phyloP scores from a whole-genome alignment of 2,797 vertebrate genomes.

The Argya squamiceps region DNA sequence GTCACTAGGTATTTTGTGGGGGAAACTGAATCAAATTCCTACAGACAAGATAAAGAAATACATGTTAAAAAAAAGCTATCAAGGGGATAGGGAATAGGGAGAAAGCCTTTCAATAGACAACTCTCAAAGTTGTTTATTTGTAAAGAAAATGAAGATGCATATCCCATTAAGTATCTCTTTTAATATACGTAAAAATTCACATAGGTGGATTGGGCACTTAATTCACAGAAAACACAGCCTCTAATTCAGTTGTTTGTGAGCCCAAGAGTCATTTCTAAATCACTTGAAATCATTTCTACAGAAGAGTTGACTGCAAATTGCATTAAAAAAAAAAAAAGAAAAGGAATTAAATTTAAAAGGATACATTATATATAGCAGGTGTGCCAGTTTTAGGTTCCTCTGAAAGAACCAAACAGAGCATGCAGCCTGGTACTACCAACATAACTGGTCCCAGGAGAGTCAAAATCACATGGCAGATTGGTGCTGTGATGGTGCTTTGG shows the following conservation, averaged over 20 bases:
- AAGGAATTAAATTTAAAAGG: background rate
- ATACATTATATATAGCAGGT: background rate
- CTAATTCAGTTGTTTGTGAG: background rate
- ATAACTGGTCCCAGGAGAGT: background rate
- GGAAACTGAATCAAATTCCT: background rate
- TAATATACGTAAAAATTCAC: background rate
- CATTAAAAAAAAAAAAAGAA: fast-evolving
- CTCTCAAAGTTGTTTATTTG: background rate
- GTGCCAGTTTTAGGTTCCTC: background rate
- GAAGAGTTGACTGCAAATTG: background rate
- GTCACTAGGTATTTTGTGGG: background rate
- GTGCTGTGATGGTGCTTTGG: background rate
- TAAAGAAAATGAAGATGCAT: background rate
- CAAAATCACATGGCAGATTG: background rate
- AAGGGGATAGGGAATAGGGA: background rate
- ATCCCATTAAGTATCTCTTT: background rate
- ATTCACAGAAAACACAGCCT: background rate
- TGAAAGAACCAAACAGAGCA: background rate
- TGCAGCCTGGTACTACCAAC: background rate
- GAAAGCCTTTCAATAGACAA: background rate
- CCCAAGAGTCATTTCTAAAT: background rate
- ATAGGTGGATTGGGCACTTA: background rate
- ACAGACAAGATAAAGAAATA: background rate
- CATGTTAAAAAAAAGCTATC: background rate
- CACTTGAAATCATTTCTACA: background rate